These are phyloP conservation scores for Enhydra lutris DNA, from an alignment of 2,113 vertebrate genomes.

Conservation along the genomic window DNA sequence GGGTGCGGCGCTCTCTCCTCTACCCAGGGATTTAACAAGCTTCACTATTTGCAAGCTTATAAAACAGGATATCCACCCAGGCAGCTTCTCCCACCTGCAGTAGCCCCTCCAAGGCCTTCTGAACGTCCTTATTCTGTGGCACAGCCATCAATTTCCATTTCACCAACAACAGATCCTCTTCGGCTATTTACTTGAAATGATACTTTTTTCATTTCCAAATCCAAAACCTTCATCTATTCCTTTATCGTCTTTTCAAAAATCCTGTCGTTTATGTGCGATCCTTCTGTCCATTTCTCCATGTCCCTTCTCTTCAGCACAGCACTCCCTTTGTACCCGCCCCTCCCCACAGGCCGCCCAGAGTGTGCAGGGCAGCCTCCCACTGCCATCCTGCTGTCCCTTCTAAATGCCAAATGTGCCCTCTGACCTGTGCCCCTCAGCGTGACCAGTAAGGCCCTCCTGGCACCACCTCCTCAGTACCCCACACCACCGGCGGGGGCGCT, in stretches of 20 bases:
- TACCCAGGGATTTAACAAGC: neutral
- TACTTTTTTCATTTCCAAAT: neutral
- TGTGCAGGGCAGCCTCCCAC: neutral
- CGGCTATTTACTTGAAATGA: neutral
- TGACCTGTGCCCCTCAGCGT: neutral
- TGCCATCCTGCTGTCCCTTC: neutral
- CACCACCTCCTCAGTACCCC: too few relatives aligned
- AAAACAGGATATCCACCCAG: neutral
- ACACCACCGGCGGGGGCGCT: neutral
- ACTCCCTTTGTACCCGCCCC: neutral
- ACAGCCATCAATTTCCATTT: neutral
- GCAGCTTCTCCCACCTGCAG: neutral
- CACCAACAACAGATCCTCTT: neutral
- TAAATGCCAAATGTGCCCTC: neutral
- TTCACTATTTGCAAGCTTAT: neutral
- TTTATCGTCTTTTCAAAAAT: neutral
- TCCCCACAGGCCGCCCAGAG: rapidly evolving
- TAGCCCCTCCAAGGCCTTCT: neutral
- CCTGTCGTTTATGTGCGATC: neutral
- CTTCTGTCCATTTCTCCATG: neutral
- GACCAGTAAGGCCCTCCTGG: neutral
- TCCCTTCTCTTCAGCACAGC: neutral
- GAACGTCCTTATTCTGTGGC: neutral
- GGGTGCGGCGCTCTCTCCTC: rapidly evolving
- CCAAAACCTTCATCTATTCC: neutral